Evolutionary conservation across 2,888 invertebrate species (phyloP), one percentile per base, ranked within the genome.

Genomic region (Chaitophorus viminalis): DNA sequence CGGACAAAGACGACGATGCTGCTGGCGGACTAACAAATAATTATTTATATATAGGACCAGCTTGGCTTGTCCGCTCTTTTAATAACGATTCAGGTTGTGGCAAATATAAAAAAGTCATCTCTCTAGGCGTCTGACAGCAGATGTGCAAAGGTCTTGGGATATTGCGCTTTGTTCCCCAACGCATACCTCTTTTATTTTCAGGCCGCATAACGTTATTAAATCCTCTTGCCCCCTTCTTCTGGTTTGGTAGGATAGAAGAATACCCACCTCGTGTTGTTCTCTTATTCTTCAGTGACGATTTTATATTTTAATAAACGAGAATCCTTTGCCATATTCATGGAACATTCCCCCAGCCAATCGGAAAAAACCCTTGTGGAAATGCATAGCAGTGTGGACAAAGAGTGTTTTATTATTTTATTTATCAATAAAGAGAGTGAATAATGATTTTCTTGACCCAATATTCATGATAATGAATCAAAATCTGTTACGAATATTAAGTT

Each of bases 1-100:
- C 86, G 36, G 78, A n/a, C 68, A 83, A 83, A 83, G 74, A 29
- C 82, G 11, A 60, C 39, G 83, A 25, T 65, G 82, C 68, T 70
- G 78, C 36, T 36, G 70, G 77, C 33, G 46, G 39, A 36, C 77
- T 68, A 70, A 85, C 68, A 78, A 85, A 85, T 85, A 85, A 85
- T 85, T 77, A 85, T 85, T 85, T 70, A 82, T 82, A 86, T 79
- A 70, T 70, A 79, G 72, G 21, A 85, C 85, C 78, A 21, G 72
- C 70, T 85, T 52, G 86, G 78, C 70, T 70, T 72, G 78, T 86
- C 87, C 74, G 79, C 87, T 87, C 81, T 87, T 87, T 87, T 87
- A 87, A 87, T 87, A 87, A 87, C 87, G 46, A 87, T 39, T 81
- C 83, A 87, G 81, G 79, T 87, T 87, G 87, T 87, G 87, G 87